Conservation (phyloP, 2,113 vertebrate genomes). For the human region GRCh38 chr2:200723001-200723500, state of each 20-base stretch:
- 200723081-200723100: slow-evolving; percentile 80
- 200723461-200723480: background rate
- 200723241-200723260: background rate
- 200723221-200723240: background rate
- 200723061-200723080: slow-evolving; percentile 76
- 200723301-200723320: background rate
- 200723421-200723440: background rate
- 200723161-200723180: background rate
- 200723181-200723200: too few relatives aligned
- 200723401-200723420: background rate
- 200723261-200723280: background rate
- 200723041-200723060: slow-evolving; percentile 80
- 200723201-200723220: background rate
- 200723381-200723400: background rate
- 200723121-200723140: background rate
- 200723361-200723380: background rate
- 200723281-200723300: background rate
- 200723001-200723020: slow-evolving; percentile 78
- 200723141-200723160: background rate
- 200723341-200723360: background rate
- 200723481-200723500: background rate
- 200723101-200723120: slow-evolving; percentile 37
- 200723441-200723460: background rate
- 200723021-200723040: slow-evolving; percentile 69
- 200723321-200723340: background rate